Evolutionary conservation across 1,140 invertebrate species (phyloP), one percentile per base, ranked within the genome.

Genomic region (Lineus longissimus): DNA sequence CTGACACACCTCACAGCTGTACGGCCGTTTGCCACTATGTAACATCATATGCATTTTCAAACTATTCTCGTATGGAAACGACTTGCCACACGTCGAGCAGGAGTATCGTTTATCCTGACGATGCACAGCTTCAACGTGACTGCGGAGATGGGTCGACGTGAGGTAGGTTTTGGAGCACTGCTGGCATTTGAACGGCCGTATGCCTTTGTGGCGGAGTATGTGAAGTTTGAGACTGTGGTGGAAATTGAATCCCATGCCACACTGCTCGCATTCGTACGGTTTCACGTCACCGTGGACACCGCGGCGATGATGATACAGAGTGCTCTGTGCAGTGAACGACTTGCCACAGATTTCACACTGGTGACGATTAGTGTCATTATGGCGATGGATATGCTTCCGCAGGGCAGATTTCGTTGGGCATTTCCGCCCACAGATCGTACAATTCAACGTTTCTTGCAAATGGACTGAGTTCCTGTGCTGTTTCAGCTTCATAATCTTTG

Each of bases 401-500:
- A 95, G 84, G 82, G 95, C 93, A 77, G 90, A 92, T 60, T 92
- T 82, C 33, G 93, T 95, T 13, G 92, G 94, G 79, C 95, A 96
- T 78, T 89, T 90, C 81, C 95, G 95, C 43, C 87, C 84, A 76
- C 93, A 97, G 59, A 88, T 83, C 70, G 87, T 85, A 81, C 94
- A 97, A 78, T 94, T 65, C 23, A 59, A 40, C 25, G 62, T 29
- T 25, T 33, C n/a, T 56, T 57, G n/a, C 55, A 23, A 19, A 51
- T 65, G 51, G 15, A 43, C 1, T 22, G 25, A 0, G 4, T 36
- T 55, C 17, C 30, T 29, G 59, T 62, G 47, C 58, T 54, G 19
- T 22, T 56, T 17, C 41, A 63, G 19, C 36, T 47, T 30, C 55
- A 43, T 22, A 22, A 22, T 59, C 13, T 25, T 22, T 23, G 29